Conservation (phyloP, 2,797 vertebrate species). For the Peromyscus melanophrys region DNA sequence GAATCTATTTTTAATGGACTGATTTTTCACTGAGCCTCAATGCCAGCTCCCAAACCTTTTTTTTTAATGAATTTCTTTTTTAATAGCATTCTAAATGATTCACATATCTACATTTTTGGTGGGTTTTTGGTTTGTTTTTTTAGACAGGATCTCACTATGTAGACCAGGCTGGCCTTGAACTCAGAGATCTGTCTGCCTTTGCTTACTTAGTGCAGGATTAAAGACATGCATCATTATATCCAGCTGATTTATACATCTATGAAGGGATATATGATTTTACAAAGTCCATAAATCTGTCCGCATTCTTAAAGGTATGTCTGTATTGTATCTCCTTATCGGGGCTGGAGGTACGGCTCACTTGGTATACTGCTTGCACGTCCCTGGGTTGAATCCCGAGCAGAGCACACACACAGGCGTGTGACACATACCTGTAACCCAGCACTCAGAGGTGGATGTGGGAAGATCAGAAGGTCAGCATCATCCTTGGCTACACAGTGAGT, state of each 20-base stretch:
- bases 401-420: background rate
- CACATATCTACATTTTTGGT: background rate
- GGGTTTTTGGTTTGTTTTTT: background rate
- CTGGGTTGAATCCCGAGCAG: background rate
- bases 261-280: background rate
- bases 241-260: background rate
- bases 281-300: constrained; percentile 47
- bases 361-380: background rate
- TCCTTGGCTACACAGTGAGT: background rate
- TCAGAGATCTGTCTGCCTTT: background rate
- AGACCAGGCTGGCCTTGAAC: background rate
- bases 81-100: constrained; percentile 53
- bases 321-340: background rate
- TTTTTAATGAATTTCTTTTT: background rate
- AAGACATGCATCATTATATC: background rate
- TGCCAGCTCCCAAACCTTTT: background rate
- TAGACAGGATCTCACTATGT: background rate
- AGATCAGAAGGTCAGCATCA: background rate
- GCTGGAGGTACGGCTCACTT: background rate
- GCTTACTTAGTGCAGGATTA: background rate
- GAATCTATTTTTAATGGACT: constrained; percentile 35
- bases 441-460: background rate
- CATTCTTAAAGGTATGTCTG: constrained; percentile 23
- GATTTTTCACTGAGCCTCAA: background rate
- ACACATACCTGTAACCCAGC: too few relatives aligned